These are phyloP conservation scores for Agrochola macilenta DNA, from an alignment of 2,888 invertebrate genomes.

Conservation along the genomic window DNA sequence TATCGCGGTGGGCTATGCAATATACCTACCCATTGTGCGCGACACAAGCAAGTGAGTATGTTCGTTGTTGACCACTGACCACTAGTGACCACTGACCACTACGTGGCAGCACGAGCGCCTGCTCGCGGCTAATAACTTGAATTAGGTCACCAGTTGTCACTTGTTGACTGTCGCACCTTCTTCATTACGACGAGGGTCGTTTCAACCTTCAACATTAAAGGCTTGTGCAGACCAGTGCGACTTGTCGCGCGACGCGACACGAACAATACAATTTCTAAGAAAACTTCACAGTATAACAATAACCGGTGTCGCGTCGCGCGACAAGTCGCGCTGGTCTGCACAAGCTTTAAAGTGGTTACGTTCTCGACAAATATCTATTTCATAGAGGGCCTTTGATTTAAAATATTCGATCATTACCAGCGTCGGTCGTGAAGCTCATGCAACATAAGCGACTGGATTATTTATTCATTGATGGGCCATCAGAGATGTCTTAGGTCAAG, in stretches of 20 bases:
- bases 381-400: not conserved
- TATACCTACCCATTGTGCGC: not conserved
- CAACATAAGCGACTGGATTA: not conserved
- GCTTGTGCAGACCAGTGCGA: too few relatives aligned
- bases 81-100: not conserved
- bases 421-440: not conserved
- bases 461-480: not conserved
- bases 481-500: not conserved
- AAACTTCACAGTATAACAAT: too few relatives aligned
- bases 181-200: not conserved
- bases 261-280: too few relatives aligned
- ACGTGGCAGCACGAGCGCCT: not conserved
- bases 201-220: not conserved
- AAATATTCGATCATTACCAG: slow-evolving; percentile 1
- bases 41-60: too few relatives aligned
- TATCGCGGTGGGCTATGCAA: not conserved
- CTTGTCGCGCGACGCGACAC: too few relatives aligned
- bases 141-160: slow-evolving; percentile 9
- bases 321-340: too few relatives aligned
- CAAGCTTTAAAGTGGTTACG: not conserved
- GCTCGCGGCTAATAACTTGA: slow-evolving; percentile 6
- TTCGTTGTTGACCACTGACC: not conserved
- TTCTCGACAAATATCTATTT: not conserved
- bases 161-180: not conserved
- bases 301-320: too few relatives aligned